A percentile compares a stretch with the other conserved stretches of the same genome.
phyloP scores from a whole-genome alignment of 2,113 vertebrate genomes.

The Hippocampus comes region DNA sequence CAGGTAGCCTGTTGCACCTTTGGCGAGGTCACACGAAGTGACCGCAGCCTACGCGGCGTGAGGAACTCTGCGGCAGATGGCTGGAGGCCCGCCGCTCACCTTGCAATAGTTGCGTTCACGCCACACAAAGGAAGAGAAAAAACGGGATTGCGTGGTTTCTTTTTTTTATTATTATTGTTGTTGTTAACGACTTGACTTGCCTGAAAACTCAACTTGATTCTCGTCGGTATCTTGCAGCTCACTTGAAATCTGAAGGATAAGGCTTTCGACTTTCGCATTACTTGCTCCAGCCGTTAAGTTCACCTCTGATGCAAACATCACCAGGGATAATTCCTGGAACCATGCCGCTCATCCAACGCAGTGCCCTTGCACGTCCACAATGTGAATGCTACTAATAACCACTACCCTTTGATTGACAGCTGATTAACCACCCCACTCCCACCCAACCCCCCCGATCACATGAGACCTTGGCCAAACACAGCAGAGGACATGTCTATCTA shows the following conservation, averaged over 20 bases:
- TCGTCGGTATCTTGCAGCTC: slow-evolving; percentile 11
- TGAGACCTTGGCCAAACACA: slow-evolving; percentile 2
- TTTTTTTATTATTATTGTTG: too few relatives aligned
- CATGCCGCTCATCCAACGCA: neutral
- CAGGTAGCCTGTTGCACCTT: slow-evolving; percentile 42
- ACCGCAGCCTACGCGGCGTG: slow-evolving; percentile 25
- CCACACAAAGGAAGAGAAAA: slow-evolving; percentile 23
- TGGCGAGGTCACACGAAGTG: slow-evolving; percentile 39
- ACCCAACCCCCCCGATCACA: neutral
- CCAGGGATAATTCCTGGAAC: slow-evolving; percentile 12
- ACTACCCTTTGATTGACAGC: slow-evolving; percentile 35
- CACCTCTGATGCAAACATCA: neutral
- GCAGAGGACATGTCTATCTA: neutral
- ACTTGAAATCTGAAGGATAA: too few relatives aligned
- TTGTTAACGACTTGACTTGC: too few relatives aligned
- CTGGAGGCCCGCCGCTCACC: slow-evolving; percentile 42
- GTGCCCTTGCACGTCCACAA: neutral
- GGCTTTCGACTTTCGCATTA: too few relatives aligned
- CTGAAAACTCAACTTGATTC: too few relatives aligned
- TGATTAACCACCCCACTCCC: neutral
- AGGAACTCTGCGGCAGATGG: slow-evolving; percentile 52
- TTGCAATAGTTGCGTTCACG: slow-evolving; percentile 40
- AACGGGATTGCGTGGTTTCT: too few relatives aligned
- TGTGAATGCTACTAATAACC: slow-evolving; percentile 18
- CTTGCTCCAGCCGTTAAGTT: neutral